A percentile compares a stretch with the other conserved stretches of the same genome.
These are phyloP conservation scores for Tringa solitaria DNA, from an alignment of 2,113 vertebrate genomes.

Conservation along the genomic window DNA sequence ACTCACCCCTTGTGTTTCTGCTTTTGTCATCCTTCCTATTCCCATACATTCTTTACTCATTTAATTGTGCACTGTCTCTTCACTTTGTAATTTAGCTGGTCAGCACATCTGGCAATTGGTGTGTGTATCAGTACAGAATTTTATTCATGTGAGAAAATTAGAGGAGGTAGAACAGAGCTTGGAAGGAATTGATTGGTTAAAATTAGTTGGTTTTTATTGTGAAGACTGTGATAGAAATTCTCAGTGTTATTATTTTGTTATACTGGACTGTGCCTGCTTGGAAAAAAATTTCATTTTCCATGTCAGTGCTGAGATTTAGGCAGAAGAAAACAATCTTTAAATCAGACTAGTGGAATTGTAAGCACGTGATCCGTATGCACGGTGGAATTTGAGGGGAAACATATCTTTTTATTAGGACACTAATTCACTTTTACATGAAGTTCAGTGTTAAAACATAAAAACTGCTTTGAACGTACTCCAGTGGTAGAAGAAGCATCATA, in stretches of 20 bases:
- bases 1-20: not conserved
- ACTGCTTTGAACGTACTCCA: not conserved
- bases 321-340: not conserved
- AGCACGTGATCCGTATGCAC: rapidly evolving
- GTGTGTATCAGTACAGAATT: not conserved
- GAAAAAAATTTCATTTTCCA: not conserved
- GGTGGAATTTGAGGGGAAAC: not conserved
- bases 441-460: not conserved
- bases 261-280: not conserved
- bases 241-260: not conserved
- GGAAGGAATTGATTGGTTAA: not conserved
- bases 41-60: not conserved
- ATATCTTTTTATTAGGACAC: not conserved
- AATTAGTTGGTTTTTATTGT: not conserved
- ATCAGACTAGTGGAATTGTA: not conserved
- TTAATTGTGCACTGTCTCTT: not conserved
- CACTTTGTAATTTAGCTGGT: not conserved
- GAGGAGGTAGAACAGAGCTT: not conserved
- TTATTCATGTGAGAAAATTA: not conserved
- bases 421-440: not conserved
- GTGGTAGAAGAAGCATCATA: not conserved
- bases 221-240: not conserved
- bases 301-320: not conserved
- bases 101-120: not conserved
- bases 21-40: not conserved